Evolutionary conservation across 2,113 vertebrate genomes (phyloP), one percentile per base, ranked within the genome.

Genomic region (Emberiza fucata): DNA sequence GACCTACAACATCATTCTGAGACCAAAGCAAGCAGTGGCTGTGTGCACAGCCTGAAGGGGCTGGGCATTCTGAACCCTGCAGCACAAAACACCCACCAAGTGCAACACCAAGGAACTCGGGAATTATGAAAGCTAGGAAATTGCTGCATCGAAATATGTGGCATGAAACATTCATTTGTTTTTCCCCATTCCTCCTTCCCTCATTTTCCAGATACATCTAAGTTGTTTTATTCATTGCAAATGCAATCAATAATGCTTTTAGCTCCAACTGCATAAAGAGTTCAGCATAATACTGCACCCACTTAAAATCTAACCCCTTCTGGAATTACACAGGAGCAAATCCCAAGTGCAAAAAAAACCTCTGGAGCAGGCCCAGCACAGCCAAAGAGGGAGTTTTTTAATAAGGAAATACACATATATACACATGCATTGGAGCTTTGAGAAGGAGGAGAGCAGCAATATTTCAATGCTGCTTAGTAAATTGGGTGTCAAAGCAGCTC

Each of bases 201-300:
- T 88, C 28, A 8, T 88, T 94, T 96, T 96, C 76, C 72, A 84
- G 86, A 95, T 33, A 56, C 21, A 84, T 86, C 75, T 71, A 77
- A 91, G 86, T 37, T 31, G 37, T 40, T 96, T 90, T 86, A 86
- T 94, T 96, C 93, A 95, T 19, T 86, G 68, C 69, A 88, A 92
- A 88, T 84, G 56, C 56, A 93, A 96, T 95, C 94, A 0, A 96
- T 97, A 96, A 90, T 39, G 76, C 93, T 97, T 96, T 97, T 90
- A 97, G 76, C 82, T 44, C 51, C 0, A 2, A 65, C 60, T 45
- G 51, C 66, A 54, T 31, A 5, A 9, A 4, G 53, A 81, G 61
- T 39, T 56, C 65, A 42, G 84, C 84, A 72, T 18, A 65, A 82
- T 29, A 29, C 85, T 39, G 72, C 80, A 53, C 48, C 72, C 80